Evolutionary conservation across 2,797 vertebrate genomes (phyloP).

Genomic region (Cynodonichthys magdalenae): DNA sequence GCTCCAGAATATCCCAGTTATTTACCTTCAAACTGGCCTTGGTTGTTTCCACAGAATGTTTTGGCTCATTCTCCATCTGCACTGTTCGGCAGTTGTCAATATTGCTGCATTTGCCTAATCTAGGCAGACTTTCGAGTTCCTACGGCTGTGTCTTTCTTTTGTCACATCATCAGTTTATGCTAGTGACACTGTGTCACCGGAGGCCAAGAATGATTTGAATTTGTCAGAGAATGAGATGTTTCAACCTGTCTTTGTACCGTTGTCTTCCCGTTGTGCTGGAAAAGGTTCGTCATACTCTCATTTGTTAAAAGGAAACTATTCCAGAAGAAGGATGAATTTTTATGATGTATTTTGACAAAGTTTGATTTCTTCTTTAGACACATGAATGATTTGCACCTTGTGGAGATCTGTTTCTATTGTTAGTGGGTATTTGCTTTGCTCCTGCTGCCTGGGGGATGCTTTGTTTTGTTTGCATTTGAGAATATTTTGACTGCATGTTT

Average conservation of each 20-base stretch:
- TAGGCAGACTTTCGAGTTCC: background rate
- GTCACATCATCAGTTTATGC: slow-evolving; percentile 7
- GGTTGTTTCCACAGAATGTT: background rate
- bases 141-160: background rate
- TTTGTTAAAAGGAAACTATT: too few species aligned
- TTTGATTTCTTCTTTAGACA: background rate
- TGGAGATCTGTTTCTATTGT: background rate
- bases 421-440: background rate
- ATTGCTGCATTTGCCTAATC: background rate
- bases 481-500: background rate
- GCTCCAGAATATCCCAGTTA: background rate
- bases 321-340: background rate
- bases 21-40: background rate
- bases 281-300: background rate
- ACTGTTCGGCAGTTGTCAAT: background rate
- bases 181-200: background rate
- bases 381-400: background rate
- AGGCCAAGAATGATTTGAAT: slow-evolving; percentile 1
- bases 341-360: background rate
- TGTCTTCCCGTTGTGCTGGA: background rate
- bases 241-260: background rate
- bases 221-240: background rate
- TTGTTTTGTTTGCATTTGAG: background rate
- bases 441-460: background rate
- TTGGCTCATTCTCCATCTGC: background rate